Evolutionary conservation across 2,113 vertebrate species (phyloP), one percentile per base, ranked within the genome.

Genomic region (Cinclus mexicanus): DNA sequence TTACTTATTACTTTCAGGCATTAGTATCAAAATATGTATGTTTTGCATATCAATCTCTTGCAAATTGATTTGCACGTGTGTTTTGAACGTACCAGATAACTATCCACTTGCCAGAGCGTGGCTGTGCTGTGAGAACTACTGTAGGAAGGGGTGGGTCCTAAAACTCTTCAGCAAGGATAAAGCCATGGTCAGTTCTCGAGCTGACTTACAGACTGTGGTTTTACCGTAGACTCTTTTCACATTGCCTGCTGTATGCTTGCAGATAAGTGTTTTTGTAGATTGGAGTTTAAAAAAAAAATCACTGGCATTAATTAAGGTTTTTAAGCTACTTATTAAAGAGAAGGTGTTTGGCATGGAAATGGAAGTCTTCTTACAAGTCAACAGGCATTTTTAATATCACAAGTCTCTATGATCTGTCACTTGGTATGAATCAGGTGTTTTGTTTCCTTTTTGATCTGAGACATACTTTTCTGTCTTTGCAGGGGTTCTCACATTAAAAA

Each of bases 101-200:
- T 35, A 0, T 23, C 47, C 14, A 4, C 7, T n/a, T 47, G 28
- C 7, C 11, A 2, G 26, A 1, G 1, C 0, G 3, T 11, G 35
- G 47, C 63, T 1, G 2, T 11, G 23, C 53, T 12, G 15, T 52
- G 35, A 13, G 24, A 47, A 5, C 6, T 22, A 33, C 12, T 18
- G 0, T 35, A 4, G 6, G 31, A 22, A 41, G 1, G 2, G 11
- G 8, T 55, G 53, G 14, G 10, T 83, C 24, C 10, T 17, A 17
- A 11, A 65, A 64, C n/a, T 37, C 5, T n/a, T 35, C 28, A 9
- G 49, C 14, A 23, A 1, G 1, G 1, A 28, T 63, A 11, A 37
- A 75, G 35, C 26, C 35, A 0, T 20, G 14, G 37, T 46, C 21
- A 5, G 23, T 24, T 71, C 55, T 69, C 4, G 1, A 8, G 0